Evolutionary conservation across 2,797 vertebrate genomes (phyloP).

Genomic region (Lophius americanus): DNA sequence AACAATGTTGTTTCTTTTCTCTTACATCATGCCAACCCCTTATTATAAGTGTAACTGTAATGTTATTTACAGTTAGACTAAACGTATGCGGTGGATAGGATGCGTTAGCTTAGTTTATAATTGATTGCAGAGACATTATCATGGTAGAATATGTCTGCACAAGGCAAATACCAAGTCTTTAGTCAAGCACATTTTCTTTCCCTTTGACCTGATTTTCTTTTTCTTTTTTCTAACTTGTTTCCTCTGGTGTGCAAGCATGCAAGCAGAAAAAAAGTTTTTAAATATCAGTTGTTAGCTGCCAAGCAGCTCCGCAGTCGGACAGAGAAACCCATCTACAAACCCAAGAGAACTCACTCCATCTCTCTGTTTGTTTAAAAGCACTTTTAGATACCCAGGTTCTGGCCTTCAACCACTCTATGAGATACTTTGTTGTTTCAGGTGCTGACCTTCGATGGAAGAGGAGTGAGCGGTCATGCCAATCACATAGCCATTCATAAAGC

Average conservation of each 20-base stretch:
- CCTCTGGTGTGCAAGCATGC: slow-evolving; percentile 59
- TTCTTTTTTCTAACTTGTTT: slow-evolving; percentile 46
- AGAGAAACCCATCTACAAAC: slow-evolving; percentile 46
- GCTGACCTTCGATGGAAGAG: slow-evolving; percentile 92
- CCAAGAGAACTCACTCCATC: slow-evolving; percentile 37
- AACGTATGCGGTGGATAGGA: slow-evolving; percentile 2
- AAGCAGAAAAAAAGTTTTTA: slow-evolving; percentile 63
- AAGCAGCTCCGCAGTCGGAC: slow-evolving; percentile 59
- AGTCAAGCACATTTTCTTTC: slow-evolving; percentile 55
- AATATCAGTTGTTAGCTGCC: slow-evolving; percentile 70
- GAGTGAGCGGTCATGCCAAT: slow-evolving; percentile 94
- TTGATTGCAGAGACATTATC: slow-evolving; percentile 39
- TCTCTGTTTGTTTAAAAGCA: slow-evolving; percentile 42
- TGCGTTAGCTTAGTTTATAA: slow-evolving; percentile 22
- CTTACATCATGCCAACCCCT: not conserved
- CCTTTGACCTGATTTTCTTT: slow-evolving; percentile 60
- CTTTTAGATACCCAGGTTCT: slow-evolving; percentile 42
- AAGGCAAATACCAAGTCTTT: slow-evolving; percentile 47
- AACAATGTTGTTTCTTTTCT: slow-evolving; percentile 1
- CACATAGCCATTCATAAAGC: slow-evolving; percentile 86
- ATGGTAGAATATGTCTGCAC: slow-evolving; percentile 35
- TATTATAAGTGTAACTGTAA: not conserved
- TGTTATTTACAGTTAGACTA: no score
- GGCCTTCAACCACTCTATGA: slow-evolving; percentile 42
- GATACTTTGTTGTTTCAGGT: slow-evolving; percentile 84